Percentiles rank a stretch among this genome's conserved stretches.
These are phyloP conservation scores for Polyploca ridens DNA, from an alignment of 2,888 invertebrate species.

Conservation along the genomic window DNA sequence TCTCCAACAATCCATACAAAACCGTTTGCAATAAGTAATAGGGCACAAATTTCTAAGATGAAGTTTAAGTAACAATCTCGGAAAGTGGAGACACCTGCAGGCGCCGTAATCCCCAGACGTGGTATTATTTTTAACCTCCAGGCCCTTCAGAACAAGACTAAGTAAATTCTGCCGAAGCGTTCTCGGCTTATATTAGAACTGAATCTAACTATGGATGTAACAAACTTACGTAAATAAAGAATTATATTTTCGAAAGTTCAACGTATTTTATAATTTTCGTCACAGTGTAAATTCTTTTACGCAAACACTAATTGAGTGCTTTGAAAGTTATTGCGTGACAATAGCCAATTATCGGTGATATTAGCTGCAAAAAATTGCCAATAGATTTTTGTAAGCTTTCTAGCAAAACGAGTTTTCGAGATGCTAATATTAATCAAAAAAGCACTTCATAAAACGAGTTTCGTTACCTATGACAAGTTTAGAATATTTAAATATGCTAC, in stretches of 20 bases:
- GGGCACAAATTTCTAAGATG: slow-evolving; percentile 33
- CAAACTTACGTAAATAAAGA: slow-evolving; percentile 16
- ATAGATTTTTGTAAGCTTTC: slow-evolving; percentile 32
- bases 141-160: slow-evolving; percentile 48
- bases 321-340: slow-evolving; percentile 15
- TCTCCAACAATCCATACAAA: slow-evolving; percentile 30
- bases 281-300: slow-evolving; percentile 12
- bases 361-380: slow-evolving; percentile 25
- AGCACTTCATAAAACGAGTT: slow-evolving; percentile 1
- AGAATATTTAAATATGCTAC: not conserved
- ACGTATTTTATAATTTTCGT: slow-evolving; percentile 30
- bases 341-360: slow-evolving; percentile 4
- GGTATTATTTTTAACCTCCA: slow-evolving; percentile 67
- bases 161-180: slow-evolving; percentile 55
- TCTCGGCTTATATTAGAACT: slow-evolving; percentile 47
- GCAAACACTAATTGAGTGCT: slow-evolving; percentile 14
- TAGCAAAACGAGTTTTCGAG: slow-evolving; percentile 29
- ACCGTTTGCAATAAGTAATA: slow-evolving; percentile 35
- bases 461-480: not conserved
- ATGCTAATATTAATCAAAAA: not conserved
- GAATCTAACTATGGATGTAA: slow-evolving; percentile 42
- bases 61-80: slow-evolving; percentile 38
- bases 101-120: slow-evolving; percentile 57
- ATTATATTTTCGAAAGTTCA: slow-evolving; percentile 50
- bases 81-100: slow-evolving; percentile 61